phyloP scores from a whole-genome alignment of 2,888 invertebrate species.

The Pomacea canaliculata region DNA sequence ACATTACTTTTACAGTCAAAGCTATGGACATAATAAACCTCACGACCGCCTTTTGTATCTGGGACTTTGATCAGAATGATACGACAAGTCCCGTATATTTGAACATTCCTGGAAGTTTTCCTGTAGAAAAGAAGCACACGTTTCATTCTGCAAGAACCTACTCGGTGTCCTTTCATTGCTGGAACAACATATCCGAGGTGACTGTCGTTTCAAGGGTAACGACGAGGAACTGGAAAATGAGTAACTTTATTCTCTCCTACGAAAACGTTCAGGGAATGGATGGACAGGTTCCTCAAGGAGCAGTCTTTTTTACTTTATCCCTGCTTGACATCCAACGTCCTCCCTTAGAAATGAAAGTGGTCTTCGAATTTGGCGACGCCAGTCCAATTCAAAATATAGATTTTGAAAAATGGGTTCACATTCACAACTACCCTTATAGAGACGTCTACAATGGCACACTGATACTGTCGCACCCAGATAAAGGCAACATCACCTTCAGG shows the following conservation, averaged over 20 bases:
- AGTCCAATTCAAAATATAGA: too few species aligned
- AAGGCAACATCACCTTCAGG: neutral
- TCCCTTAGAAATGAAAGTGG: neutral
- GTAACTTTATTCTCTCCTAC: neutral
- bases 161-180: neutral
- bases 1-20: neutral
- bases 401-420: neutral
- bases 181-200: slow-evolving; percentile 1
- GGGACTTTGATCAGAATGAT: neutral
- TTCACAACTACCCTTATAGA: slow-evolving; percentile 7
- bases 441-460: neutral
- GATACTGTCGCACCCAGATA: neutral
- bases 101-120: neutral
- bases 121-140: neutral
- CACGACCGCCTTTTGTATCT: neutral
- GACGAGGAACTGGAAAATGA: neutral
- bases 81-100: neutral
- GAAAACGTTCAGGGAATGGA: neutral
- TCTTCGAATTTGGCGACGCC: neutral
- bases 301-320: neutral
- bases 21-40: neutral
- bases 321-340: neutral
- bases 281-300: neutral
- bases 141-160: neutral
- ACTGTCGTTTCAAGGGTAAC: neutral